These are phyloP conservation scores for Calvadosia cruxmelitensis DNA, from an alignment of 30 jellyfish, hydroid and myxozoan species.

Conservation along the genomic window DNA sequence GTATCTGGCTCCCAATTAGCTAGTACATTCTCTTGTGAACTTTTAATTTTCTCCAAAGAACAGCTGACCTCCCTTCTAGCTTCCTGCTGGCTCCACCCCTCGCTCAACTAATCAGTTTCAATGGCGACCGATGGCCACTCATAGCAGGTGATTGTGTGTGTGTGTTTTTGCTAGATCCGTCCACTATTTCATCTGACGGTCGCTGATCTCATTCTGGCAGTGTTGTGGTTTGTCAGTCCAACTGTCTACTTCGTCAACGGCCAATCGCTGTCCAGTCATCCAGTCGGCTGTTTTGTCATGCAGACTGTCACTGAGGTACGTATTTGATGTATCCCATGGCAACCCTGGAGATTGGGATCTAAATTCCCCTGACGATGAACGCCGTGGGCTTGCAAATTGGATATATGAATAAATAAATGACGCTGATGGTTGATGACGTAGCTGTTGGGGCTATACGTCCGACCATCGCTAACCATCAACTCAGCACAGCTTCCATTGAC, in stretches of 20 bases:
- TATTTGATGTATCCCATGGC: no score
- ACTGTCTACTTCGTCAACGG: neutral
- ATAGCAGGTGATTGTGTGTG: neutral
- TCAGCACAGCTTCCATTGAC: neutral
- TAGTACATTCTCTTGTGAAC: no score
- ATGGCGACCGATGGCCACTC: neutral
- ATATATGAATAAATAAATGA: no score
- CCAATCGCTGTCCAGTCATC: neutral
- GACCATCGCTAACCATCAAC: no score
- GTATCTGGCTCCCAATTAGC: no score
- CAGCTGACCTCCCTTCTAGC: neutral
- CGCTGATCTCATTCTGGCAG: slow-evolving; percentile 68
- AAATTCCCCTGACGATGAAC: no score
- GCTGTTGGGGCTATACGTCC: no score
- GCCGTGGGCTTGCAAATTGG: no score
- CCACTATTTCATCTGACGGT: slow-evolving; percentile 73
- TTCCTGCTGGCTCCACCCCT: neutral
- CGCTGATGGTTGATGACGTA: no score
- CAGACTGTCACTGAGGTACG: neutral
- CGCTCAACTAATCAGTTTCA: slow-evolving; percentile 2
- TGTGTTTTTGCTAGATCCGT: slow-evolving; percentile 18
- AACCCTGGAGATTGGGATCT: no score
- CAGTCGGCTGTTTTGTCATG: neutral
- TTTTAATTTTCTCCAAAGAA: no score
- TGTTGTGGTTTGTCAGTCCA: slow-evolving; percentile 37